Evolutionary conservation across 2,888 invertebrate genomes (phyloP).

Genomic region (Ferdinandea cuprea): DNA sequence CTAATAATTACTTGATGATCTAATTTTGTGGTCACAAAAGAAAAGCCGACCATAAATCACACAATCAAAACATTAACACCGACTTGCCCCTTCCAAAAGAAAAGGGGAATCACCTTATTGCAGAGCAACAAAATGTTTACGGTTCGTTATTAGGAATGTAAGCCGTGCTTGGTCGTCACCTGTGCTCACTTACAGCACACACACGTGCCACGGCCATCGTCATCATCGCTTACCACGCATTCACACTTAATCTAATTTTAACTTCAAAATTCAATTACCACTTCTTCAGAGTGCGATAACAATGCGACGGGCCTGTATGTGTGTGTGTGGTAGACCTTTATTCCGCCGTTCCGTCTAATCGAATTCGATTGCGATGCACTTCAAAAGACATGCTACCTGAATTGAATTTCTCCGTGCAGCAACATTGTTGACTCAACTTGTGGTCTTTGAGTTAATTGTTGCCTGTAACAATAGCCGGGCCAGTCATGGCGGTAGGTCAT

Average conservation of each 20-base stretch:
- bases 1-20: conserved; percentile 37
- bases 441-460: conserved; percentile 34
- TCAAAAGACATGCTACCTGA: conserved; percentile 44
- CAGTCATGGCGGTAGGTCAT: conserved; percentile 54
- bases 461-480: conserved; percentile 2
- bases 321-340: background rate
- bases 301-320: conserved; percentile 14
- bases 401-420: conserved; percentile 8
- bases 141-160: conserved; percentile 31
- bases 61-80: conserved; percentile 34
- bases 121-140: conserved; percentile 6
- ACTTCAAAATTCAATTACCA: conserved; percentile 60
- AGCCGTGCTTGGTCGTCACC: too few species aligned
- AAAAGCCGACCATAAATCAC: conserved; percentile 28
- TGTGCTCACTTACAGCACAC: conserved; percentile 35
- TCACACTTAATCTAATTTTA: conserved; percentile 60
- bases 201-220: conserved; percentile 33
- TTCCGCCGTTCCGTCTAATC: background rate
- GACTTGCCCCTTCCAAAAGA: background rate
- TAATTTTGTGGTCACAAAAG: conserved; percentile 10
- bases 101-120: conserved; percentile 43
- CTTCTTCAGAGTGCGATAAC: conserved; percentile 54
- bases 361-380: conserved; percentile 53
- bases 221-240: conserved; percentile 33
- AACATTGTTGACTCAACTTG: conserved; percentile 27